phyloP scores from a whole-genome alignment of 1,140 invertebrate genomes.

The Drosophila asahinai region DNA sequence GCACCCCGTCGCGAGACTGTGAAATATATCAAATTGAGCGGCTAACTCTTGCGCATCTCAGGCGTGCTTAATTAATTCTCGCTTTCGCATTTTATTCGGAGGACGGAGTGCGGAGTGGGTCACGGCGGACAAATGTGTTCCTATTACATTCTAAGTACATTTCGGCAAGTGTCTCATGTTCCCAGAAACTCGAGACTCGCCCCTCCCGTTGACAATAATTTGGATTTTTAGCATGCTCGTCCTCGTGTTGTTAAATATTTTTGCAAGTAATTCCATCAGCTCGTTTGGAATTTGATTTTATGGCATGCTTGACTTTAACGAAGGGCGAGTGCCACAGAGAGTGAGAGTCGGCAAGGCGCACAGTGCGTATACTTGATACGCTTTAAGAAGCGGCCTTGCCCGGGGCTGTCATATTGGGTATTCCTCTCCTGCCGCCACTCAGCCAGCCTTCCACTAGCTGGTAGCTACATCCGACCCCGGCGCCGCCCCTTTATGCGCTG shows the following conservation, averaged over 20 bases:
- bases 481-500: conserved; percentile 62
- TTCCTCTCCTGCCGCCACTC: conserved; percentile 18
- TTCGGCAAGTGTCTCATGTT: conserved; percentile 20
- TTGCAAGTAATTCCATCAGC: conserved; percentile 49
- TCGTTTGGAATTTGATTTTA: conserved; percentile 51
- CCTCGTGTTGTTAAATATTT: conserved; percentile 62
- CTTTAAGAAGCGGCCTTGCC: conserved; percentile 31
- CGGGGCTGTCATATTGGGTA: conserved; percentile 54
- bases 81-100: conserved; percentile 17
- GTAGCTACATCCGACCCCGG: neutral
- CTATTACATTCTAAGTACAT: conserved; percentile 22
- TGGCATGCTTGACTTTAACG: conserved; percentile 47
- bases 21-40: conserved; percentile 30
- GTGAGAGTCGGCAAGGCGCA: neutral
- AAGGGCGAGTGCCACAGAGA: conserved; percentile 7
- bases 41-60: conserved; percentile 15
- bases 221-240: conserved; percentile 57
- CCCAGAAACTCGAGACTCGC: conserved; percentile 21
- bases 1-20: conserved; percentile 29
- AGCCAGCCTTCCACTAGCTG: neutral
- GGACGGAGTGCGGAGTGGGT: neutral
- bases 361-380: conserved; percentile 61
- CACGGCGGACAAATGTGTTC: conserved; percentile 4
- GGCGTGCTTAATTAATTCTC: conserved; percentile 18
- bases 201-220: conserved; percentile 45